Evolutionary conservation across 2,888 invertebrate genomes (phyloP), one percentile per base, ranked within the genome.

Genomic region (Phanerotoma sp.): DNA sequence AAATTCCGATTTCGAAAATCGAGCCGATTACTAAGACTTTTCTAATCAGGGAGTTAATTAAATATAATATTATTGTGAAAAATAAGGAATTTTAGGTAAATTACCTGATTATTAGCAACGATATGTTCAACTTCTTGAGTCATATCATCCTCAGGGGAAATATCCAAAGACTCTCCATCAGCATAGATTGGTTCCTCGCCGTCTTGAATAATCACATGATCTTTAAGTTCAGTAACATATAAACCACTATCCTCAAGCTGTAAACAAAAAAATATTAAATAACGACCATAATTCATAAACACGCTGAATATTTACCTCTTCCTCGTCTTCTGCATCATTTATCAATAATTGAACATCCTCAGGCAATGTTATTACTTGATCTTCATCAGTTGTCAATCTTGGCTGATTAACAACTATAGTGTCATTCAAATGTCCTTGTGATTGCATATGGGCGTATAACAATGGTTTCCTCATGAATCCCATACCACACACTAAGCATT

Each of bases 401-500:
- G 91, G 91, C 69, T 91, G 89, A 70, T 91, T 92, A 0, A 91
- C 87, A 1, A 91, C 88, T 60, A 92, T 92, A 0, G 88, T 89
- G 64, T 90, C 90, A 50, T 89, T 89, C 32, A 87, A 73, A 72
- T 92, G 92, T 2, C 87, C 86, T 72, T 81, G 83, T 4, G 82
- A 75, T 72, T 86, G 86, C 88, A 91, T 89, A 67, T 92, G 91
- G 35, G 86, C 82, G 69, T 88, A 86, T 0, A 93, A 81, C 53
- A 87, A 79, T 3, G 90, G 89, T 67, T 91, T 91, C 9, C 92
- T 79, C 91, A 92, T 92, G 69, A 88, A 93, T 0, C 91, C 91
- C 64, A 86, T 84, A 4, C 89, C 89, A 70, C 92, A 93, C 5
- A 86, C 84, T 57, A 87, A 78, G 70, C 92, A 93, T 75, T 91